phyloP scores from a whole-genome alignment of 2,113 vertebrate species.

The Neopipo cinnamomea region DNA sequence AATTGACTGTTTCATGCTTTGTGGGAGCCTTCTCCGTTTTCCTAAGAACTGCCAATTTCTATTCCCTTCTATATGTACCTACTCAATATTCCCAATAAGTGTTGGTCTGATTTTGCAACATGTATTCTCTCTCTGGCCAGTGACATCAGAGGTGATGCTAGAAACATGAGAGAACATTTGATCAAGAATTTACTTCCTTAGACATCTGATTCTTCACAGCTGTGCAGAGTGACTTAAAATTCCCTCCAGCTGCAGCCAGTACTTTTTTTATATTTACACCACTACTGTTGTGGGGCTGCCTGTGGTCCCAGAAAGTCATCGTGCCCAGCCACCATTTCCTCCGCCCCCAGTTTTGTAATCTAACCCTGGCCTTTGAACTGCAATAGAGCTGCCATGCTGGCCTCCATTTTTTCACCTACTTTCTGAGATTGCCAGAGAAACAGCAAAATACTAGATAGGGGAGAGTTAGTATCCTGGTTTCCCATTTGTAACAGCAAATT shows the following conservation, averaged over 20 bases:
- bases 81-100: neutral
- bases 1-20: neutral
- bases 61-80: accelerated
- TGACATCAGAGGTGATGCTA: neutral
- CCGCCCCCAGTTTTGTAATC: neutral
- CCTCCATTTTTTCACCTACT: neutral
- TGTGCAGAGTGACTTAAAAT: neutral
- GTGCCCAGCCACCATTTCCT: neutral
- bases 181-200: neutral
- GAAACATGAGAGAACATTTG: neutral
- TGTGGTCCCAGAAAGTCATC: neutral
- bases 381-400: neutral
- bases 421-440: neutral
- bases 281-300: neutral
- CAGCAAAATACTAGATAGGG: neutral
- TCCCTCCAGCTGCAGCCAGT: neutral
- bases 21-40: neutral
- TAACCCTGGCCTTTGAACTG: neutral
- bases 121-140: neutral
- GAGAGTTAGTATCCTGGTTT: neutral
- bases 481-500: neutral
- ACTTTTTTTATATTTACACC: neutral
- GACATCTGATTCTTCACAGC: neutral
- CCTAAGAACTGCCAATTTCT: neutral
- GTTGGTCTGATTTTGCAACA: neutral